Percentiles rank a stretch among this genome's conserved stretches.
phyloP scores from a whole-genome alignment of 2,888 invertebrate genomes.

The Cerastis leucographa region DNA sequence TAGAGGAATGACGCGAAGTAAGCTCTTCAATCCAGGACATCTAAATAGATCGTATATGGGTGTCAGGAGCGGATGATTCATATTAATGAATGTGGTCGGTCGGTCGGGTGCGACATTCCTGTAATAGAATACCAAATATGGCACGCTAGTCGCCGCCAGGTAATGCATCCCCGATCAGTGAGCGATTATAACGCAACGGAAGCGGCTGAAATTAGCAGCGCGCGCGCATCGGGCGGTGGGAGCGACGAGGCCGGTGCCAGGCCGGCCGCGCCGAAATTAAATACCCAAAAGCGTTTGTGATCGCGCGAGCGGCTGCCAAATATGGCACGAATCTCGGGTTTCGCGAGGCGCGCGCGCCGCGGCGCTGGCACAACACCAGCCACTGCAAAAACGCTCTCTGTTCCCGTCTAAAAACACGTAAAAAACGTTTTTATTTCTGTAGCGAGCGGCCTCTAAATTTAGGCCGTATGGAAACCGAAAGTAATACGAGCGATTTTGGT shows the following conservation, averaged over 20 bases:
- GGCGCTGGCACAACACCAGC: slow-evolving; percentile 81
- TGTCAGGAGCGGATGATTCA: slow-evolving; percentile 43
- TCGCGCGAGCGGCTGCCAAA: slow-evolving; percentile 86
- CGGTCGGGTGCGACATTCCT: slow-evolving; percentile 47
- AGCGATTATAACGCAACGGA: slow-evolving; percentile 74
- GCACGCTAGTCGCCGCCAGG: slow-evolving; percentile 70
- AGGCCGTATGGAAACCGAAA: slow-evolving; percentile 90
- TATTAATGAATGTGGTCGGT: slow-evolving; percentile 10
- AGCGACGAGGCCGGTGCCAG: slow-evolving; percentile 65
- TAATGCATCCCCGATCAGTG: slow-evolving; percentile 74
- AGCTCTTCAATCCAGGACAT: slow-evolving; percentile 15
- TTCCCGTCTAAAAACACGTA: slow-evolving; percentile 89
- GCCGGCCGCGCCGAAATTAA: slow-evolving; percentile 82
- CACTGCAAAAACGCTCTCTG: slow-evolving; percentile 84
- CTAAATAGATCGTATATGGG: slow-evolving; percentile 8
- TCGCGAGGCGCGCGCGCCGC: slow-evolving; percentile 81
- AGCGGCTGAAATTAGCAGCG: slow-evolving; percentile 79
- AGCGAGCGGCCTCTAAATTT: slow-evolving; percentile 89
- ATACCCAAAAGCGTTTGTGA: slow-evolving; percentile 87
- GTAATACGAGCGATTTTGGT: slow-evolving; percentile 90
- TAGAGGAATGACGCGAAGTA: slow-evolving; percentile 17
- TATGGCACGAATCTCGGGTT: slow-evolving; percentile 90
- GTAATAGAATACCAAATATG: slow-evolving; percentile 73
- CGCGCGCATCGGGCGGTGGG: slow-evolving; percentile 72
- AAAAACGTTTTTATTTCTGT: slow-evolving; percentile 90